Conservation (phyloP, 2,113 vertebrate genomes). For the Haemorhous mexicanus region DNA sequence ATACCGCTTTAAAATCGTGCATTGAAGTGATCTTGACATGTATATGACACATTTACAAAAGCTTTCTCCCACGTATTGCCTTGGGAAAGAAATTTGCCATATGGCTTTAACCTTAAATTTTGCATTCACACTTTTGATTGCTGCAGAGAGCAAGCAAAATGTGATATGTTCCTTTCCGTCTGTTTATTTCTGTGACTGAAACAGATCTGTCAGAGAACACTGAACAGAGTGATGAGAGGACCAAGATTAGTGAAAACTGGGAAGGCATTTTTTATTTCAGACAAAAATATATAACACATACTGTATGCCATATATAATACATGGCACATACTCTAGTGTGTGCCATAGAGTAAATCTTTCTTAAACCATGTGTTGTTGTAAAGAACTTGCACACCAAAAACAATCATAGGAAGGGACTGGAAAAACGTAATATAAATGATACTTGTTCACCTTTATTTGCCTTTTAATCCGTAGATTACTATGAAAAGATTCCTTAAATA, state of each 20-base stretch:
- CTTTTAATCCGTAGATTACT: not conserved
- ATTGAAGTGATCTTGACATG: not conserved
- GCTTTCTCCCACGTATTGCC: not conserved
- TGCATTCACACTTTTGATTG: not conserved
- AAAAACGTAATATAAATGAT: not conserved
- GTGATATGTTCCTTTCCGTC: not conserved
- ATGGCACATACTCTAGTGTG: not conserved
- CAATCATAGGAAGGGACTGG: not conserved
- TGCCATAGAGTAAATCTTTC: not conserved
- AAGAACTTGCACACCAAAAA: not conserved
- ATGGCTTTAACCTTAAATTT: not conserved
- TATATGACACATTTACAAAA: not conserved
- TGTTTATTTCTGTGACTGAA: conserved; percentile 1
- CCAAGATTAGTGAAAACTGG: not conserved
- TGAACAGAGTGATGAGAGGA: not conserved
- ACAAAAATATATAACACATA: not conserved
- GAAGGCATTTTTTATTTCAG: not conserved
- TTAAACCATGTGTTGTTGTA: not conserved
- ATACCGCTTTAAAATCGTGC: not conserved
- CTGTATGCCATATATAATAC: not conserved
- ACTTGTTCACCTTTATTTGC: not conserved
- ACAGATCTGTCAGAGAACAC: not conserved
- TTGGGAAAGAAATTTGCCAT: not conserved
- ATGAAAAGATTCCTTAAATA: not conserved
- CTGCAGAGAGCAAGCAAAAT: conserved; percentile 13